Conservation (phyloP, 2,113 vertebrate genomes). For the Hydropotes inermis region DNA sequence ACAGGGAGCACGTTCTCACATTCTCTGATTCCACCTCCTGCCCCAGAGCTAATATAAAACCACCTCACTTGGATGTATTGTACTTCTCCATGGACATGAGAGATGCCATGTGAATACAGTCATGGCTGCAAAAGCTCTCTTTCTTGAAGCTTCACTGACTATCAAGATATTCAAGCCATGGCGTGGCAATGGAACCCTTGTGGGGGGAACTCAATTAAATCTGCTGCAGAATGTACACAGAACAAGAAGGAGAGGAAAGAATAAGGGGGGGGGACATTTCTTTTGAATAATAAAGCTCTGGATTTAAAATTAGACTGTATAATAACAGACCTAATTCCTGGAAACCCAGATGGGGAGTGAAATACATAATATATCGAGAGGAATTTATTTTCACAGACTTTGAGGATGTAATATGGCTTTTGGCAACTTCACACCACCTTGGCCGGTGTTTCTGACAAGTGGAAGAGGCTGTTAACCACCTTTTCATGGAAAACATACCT, state of each 20-base stretch:
- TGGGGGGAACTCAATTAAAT: constrained; percentile 57
- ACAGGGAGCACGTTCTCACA: fast-evolving
- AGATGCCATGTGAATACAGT: constrained; percentile 19
- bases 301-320: constrained; percentile 41
- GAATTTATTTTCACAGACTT: constrained; percentile 29
- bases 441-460: neutral
- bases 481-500: constrained; percentile 55
- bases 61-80: neutral
- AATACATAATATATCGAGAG: neutral
- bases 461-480: neutral
- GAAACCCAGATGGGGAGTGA: neutral
- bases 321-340: constrained; percentile 15
- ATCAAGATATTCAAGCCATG: neutral
- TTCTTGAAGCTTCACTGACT: constrained; percentile 41
- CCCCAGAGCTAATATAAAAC: neutral
- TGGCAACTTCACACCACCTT: neutral
- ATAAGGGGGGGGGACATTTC: neutral
- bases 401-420: neutral
- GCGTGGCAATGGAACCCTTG: neutral
- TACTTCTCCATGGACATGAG: neutral
- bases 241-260: neutral
- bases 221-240: neutral
- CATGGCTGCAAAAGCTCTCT: neutral
- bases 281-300: constrained; percentile 4
- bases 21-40: neutral